phyloP scores from a whole-genome alignment of 2,888 invertebrate genomes.

The Steinernema hermaphroditum region DNA sequence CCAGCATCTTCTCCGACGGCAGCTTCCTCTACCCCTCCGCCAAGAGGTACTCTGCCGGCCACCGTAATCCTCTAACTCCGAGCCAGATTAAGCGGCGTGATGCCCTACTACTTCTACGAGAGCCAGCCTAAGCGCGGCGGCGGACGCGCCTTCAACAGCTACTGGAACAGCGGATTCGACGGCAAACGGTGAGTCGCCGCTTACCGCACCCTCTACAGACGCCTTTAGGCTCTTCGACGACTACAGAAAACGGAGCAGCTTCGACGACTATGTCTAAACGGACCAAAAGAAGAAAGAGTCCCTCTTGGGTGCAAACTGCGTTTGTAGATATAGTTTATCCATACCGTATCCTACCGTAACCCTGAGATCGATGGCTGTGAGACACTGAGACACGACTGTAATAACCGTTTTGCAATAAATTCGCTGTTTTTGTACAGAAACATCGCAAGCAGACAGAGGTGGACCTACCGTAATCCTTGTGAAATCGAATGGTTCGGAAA shows the following conservation, averaged over 20 bases:
- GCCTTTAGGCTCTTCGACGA: slow-evolving; percentile 17
- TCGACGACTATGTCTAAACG: slow-evolving; percentile 19
- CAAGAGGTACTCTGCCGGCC: neutral
- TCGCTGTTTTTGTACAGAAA: slow-evolving; percentile 18
- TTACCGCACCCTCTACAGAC: neutral
- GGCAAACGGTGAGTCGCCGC: neutral
- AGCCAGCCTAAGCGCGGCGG: slow-evolving; percentile 25
- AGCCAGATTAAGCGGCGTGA: slow-evolving; percentile 15
- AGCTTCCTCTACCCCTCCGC: slow-evolving; percentile 23
- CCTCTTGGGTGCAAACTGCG: slow-evolving; percentile 24
- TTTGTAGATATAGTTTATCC: slow-evolving; percentile 1
- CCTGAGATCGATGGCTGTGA: slow-evolving; percentile 12
- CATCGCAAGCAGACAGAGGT: no score
- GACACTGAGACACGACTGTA: neutral
- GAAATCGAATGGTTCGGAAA: no score
- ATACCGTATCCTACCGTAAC: neutral
- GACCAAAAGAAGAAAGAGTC: no score
- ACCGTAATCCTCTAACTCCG: neutral
- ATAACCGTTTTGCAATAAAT: slow-evolving; percentile 11
- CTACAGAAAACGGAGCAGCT: slow-evolving; percentile 14
- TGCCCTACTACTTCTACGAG: slow-evolving; percentile 26
- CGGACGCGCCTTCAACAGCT: slow-evolving; percentile 27
- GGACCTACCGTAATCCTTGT: no score
- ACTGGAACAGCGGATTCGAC: slow-evolving; percentile 24
- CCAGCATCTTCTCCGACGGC: slow-evolving; percentile 11